Conservation (phyloP, 2,113 vertebrate genomes). For the Megaleporinus macrocephalus region DNA sequence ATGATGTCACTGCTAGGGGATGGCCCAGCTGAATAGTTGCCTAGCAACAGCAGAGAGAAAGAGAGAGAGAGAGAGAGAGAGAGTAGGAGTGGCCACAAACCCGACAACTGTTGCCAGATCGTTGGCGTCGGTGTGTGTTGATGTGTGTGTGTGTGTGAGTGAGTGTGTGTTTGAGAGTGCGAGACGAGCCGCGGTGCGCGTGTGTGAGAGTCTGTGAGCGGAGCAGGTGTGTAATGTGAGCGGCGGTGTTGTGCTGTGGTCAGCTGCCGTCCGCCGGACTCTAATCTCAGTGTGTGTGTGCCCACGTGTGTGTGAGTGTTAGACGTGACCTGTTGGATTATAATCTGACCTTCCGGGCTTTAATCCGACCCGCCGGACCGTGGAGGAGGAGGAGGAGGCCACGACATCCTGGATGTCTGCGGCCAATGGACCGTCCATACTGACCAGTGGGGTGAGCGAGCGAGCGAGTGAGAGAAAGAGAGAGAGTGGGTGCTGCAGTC, state of each 20-base stretch:
- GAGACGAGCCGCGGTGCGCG: conserved; percentile 10
- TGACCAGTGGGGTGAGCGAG: conserved; percentile 32
- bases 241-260: not conserved
- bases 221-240: not conserved
- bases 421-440: conserved; percentile 12
- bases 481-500: conserved; percentile 28
- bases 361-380: not conserved
- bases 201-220: conserved; percentile 30
- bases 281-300: conserved; percentile 26
- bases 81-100: conserved; percentile 64
- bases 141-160: conserved; percentile 24
- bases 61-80: conserved; percentile 22
- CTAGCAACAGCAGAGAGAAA: conserved; percentile 66
- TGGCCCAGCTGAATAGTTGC: conserved; percentile 66
- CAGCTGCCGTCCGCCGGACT: not conserved
- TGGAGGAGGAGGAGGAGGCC: not conserved
- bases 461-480: not conserved
- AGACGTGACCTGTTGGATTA: conserved; percentile 16
- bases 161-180: conserved; percentile 24
- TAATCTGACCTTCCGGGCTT: not conserved
- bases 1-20: conserved; percentile 47
- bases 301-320: not conserved
- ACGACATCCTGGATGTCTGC: conserved; percentile 32
- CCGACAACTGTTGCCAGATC: conserved; percentile 59
- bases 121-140: conserved; percentile 48